A percentile compares a stretch with the other conserved stretches of the same genome.
Evolutionary conservation across 2,888 invertebrate genomes (phyloP).

Genomic region (Cryptops parisi): DNA sequence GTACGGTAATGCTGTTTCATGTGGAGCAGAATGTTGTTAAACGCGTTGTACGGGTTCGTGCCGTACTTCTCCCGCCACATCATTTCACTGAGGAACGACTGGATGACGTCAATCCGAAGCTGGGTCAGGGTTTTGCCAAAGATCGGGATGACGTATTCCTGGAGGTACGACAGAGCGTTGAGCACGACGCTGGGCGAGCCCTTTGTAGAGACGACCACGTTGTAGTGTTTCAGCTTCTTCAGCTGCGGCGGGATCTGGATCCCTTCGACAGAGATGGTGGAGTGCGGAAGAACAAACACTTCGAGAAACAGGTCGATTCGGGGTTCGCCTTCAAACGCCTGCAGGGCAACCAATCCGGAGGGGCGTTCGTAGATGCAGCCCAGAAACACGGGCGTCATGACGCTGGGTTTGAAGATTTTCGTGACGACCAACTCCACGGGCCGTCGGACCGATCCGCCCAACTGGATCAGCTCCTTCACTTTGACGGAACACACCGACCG

Average conservation of each 20-base stretch:
- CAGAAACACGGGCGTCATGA: slow-evolving; percentile 1
- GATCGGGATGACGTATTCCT: slow-evolving; percentile 16
- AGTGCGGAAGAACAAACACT: slow-evolving; percentile 4
- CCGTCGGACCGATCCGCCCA: slow-evolving; percentile 2
- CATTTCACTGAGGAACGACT: slow-evolving; percentile 76
- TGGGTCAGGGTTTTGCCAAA: slow-evolving; percentile 14
- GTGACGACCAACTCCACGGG: slow-evolving; percentile 14
- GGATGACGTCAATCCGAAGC: slow-evolving; percentile 68
- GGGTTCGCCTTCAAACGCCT: not conserved
- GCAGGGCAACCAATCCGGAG: slow-evolving; percentile 13
- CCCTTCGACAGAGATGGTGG: slow-evolving; percentile 10
- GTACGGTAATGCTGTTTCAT: slow-evolving; percentile 59
- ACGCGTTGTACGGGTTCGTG: slow-evolving; percentile 56
- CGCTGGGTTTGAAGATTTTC: slow-evolving; percentile 6
- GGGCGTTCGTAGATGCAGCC: slow-evolving; percentile 16
- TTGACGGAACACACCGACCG: slow-evolving; percentile 14
- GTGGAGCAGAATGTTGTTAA: slow-evolving; percentile 63
- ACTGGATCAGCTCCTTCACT: slow-evolving; percentile 7
- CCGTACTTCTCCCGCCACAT: slow-evolving; percentile 81
- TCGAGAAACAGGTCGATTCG: slow-evolving; percentile 8
- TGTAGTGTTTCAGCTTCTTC: not conserved
- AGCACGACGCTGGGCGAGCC: slow-evolving; percentile 15
- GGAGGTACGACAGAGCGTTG: slow-evolving; percentile 20
- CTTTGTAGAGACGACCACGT: not conserved
- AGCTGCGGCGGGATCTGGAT: not conserved